Percentiles rank a stretch among this genome's conserved stretches.
phyloP scores from a whole-genome alignment of 2,888 invertebrate species.

The Allygus modestus region DNA sequence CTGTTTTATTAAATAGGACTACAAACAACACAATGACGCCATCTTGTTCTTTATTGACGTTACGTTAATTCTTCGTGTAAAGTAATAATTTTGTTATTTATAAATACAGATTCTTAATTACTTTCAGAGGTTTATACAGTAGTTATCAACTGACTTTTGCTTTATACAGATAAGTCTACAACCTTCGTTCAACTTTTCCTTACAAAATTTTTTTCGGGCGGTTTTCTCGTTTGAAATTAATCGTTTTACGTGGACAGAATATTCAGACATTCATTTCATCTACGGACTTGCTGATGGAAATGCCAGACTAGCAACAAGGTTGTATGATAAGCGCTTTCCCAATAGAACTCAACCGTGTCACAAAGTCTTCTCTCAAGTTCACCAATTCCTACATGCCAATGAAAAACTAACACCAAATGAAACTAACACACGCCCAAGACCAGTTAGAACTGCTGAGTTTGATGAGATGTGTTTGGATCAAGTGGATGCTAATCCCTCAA shows the following conservation, averaged over 20 bases:
- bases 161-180: too few species aligned
- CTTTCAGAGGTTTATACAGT: too few species aligned
- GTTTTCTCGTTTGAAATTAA: too few species aligned
- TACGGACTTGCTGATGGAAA: neutral
- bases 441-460: neutral
- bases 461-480: neutral
- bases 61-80: too few species aligned
- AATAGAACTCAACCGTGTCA: neutral
- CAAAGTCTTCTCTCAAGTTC: neutral
- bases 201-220: too few species aligned
- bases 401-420: neutral
- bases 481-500: neutral
- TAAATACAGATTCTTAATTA: too few species aligned
- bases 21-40: too few species aligned
- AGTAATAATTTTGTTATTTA: too few species aligned
- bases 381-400: neutral
- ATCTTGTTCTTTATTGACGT: too few species aligned
- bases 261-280: neutral
- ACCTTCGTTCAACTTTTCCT: too few species aligned
- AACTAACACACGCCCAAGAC: neutral
- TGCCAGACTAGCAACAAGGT: neutral
- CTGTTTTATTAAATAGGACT: too few species aligned
- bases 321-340: conserved; percentile 17
- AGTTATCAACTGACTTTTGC: too few species aligned
- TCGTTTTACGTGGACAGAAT: neutral